phyloP scores from a whole-genome alignment of 2,113 vertebrate genomes.

The Hystrix brachyura region DNA sequence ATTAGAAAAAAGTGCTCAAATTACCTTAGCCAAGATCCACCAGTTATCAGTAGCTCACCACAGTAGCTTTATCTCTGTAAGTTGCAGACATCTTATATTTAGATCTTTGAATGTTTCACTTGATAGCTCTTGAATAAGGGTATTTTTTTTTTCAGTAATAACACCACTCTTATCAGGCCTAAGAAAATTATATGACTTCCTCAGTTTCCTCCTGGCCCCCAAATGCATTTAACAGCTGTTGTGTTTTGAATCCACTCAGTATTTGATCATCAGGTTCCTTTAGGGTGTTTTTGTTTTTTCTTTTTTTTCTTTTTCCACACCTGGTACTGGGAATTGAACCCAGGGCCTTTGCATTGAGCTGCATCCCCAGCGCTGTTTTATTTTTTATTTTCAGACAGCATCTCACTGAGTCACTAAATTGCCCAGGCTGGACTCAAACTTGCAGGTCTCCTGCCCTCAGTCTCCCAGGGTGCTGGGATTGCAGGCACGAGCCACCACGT shows the following conservation, averaged over 20 bases:
- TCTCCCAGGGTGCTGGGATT: background rate
- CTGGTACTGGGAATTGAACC: background rate
- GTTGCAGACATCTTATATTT: background rate
- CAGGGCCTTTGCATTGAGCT: background rate
- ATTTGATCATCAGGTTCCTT: background rate
- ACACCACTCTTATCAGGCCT: background rate
- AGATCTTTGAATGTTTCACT: background rate
- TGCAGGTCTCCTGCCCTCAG: background rate
- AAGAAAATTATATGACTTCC: background rate
- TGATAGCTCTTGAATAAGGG: background rate
- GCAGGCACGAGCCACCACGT: background rate
- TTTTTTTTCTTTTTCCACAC: background rate
- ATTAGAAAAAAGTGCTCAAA: background rate
- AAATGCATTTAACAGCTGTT: background rate
- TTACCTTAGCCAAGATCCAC: background rate
- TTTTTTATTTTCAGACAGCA: background rate
- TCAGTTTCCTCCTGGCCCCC: background rate
- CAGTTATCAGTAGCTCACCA: background rate
- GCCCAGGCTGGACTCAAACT: background rate
- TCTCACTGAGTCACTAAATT: background rate
- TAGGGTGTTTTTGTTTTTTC: background rate
- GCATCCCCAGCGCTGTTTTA: background rate
- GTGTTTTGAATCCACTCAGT: background rate
- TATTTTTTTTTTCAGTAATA: background rate
- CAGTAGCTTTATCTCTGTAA: background rate